Conservation (phyloP, 2,113 vertebrate genomes). For the Octodon degus region DNA sequence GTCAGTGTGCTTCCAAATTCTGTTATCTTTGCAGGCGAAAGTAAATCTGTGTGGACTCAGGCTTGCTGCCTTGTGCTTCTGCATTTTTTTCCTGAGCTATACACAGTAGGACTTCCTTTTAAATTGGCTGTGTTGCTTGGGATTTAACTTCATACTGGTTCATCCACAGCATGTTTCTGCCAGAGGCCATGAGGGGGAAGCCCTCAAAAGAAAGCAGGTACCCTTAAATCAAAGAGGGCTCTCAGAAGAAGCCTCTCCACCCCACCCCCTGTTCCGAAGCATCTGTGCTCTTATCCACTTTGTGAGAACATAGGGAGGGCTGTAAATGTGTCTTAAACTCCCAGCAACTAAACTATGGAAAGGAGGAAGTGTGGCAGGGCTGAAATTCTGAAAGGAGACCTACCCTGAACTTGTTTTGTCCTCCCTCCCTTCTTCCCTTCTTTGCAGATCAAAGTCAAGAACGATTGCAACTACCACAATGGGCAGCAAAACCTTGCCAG, state of each 20-base stretch:
- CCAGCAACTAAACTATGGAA: not conserved
- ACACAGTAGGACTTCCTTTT: not conserved
- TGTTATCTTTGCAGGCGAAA: not conserved
- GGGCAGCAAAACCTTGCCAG: constrained; percentile 98
- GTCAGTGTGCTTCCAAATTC: not conserved
- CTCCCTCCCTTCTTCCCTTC: constrained; percentile 23
- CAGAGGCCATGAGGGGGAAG: not conserved
- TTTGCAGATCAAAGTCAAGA: constrained; percentile 77
- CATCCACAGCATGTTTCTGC: not conserved
- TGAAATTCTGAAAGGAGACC: not conserved
- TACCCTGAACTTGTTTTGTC: constrained; percentile 53
- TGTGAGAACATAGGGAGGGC: not conserved
- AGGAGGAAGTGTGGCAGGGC: not conserved
- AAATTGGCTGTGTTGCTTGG: not conserved
- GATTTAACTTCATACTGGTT: not conserved
- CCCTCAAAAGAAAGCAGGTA: not conserved
- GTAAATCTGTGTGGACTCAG: not conserved
- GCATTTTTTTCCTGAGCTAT: not conserved
- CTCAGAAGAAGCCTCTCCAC: not conserved
- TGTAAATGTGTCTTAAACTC: not conserved
- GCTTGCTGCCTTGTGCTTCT: not conserved
- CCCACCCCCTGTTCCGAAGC: too few relatives aligned
- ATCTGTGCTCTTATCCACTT: not conserved
- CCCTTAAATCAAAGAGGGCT: not conserved
- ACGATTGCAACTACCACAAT: constrained; percentile 81